Evolutionary conservation across 2,888 invertebrate genomes (phyloP).

Genomic region (Lamellibrachia satsuma): DNA sequence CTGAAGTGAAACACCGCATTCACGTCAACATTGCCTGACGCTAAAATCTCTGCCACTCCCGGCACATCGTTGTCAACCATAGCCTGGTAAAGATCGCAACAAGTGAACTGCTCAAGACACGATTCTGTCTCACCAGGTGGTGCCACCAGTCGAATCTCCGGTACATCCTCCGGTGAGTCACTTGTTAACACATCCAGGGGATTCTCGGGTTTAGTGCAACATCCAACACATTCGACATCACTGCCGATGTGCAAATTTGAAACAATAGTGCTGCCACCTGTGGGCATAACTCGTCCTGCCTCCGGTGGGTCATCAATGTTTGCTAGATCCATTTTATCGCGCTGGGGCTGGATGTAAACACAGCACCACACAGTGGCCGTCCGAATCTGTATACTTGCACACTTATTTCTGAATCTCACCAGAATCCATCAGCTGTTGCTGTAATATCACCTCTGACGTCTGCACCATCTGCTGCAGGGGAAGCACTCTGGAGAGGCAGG

Average conservation of each 20-base stretch:
- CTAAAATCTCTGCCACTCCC: background rate
- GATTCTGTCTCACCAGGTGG: background rate
- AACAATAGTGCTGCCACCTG: background rate
- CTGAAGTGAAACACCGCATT: background rate
- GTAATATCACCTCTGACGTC: background rate
- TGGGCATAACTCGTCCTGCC: background rate
- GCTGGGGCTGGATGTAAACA: background rate
- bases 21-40: background rate
- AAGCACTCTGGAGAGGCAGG: background rate
- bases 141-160: background rate
- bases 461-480: background rate
- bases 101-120: background rate
- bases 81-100: background rate
- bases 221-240: background rate
- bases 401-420: background rate
- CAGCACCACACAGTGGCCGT: background rate
- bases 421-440: background rate
- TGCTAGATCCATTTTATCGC: background rate
- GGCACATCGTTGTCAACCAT: background rate
- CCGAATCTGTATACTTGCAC: background rate
- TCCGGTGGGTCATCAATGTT: background rate
- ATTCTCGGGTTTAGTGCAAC: background rate
- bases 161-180: background rate
- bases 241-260: background rate
- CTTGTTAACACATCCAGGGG: background rate